Percentiles rank a stretch among this genome's conserved stretches.
These are phyloP conservation scores for Actinia equina DNA, from an alignment of 64 coral and sea anemone genomes.

Conservation along the genomic window DNA sequence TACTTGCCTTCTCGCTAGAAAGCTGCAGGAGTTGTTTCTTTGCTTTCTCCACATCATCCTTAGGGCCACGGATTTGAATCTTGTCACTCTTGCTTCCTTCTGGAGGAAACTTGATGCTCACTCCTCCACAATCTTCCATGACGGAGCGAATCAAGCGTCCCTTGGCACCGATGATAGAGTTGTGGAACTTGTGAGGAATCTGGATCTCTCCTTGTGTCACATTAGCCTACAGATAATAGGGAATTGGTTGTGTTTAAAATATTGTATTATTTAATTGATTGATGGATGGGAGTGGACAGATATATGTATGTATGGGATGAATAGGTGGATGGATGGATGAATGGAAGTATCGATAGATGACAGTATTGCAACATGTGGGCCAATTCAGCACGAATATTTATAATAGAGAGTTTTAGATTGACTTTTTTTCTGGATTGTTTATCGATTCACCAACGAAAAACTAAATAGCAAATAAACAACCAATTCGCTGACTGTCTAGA, in stretches of 20 bases:
- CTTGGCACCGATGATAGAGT: slow-evolving; percentile 96
- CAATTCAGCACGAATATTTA: no score
- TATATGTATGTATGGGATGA: no score
- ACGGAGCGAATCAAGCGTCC: slow-evolving; percentile 95
- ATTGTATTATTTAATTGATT: no score
- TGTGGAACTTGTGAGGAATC: slow-evolving; percentile 91
- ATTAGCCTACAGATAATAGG: slow-evolving; percentile 65
- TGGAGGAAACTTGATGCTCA: slow-evolving; percentile 92
- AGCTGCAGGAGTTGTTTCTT: slow-evolving; percentile 87
- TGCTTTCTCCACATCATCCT: slow-evolving; percentile 97
- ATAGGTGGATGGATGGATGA: no score
- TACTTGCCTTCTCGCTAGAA: slow-evolving; percentile 79
- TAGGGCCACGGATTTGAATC: slow-evolving; percentile 85
- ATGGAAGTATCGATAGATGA: no score
- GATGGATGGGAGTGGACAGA: no score
- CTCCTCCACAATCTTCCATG: slow-evolving; percentile 98
- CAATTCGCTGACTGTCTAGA: no score
- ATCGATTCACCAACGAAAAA: no score
- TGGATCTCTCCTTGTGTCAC: slow-evolving; percentile 71
- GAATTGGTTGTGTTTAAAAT: not conserved
- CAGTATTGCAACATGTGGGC: no score
- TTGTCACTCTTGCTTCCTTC: slow-evolving; percentile 93
- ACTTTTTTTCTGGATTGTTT: no score
- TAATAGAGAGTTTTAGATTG: no score
- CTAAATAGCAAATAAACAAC: no score